Evolutionary conservation across 2,113 vertebrate genomes (phyloP).

Genomic region (Oophaga pumilio): DNA sequence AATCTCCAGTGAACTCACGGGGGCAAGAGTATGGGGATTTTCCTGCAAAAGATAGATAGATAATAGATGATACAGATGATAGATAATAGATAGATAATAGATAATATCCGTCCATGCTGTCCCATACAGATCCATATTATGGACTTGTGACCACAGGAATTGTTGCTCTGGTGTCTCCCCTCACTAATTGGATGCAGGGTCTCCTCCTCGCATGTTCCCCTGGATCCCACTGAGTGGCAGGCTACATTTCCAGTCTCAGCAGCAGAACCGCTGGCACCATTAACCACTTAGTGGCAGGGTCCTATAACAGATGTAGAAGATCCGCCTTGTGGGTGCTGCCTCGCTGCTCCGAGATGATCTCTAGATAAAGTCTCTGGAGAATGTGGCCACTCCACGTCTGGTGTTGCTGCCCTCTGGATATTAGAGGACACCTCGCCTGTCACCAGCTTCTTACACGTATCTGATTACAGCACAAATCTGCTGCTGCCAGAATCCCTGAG

Average conservation of each 20-base stretch:
- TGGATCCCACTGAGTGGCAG: conserved; percentile 30
- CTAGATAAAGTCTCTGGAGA: conserved; percentile 35
- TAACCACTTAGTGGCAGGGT: not conserved
- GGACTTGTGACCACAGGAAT: conserved; percentile 83
- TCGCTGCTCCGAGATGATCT: not conserved
- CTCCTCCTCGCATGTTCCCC: conserved; percentile 2
- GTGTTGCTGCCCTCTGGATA: conserved; percentile 17
- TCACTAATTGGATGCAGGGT: conserved; percentile 83
- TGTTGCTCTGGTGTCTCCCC: conserved; percentile 82
- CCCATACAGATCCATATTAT: conserved; percentile 61
- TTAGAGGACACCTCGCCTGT: conserved; percentile 7
- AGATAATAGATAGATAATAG: conserved; percentile 28
- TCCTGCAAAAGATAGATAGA: not conserved
- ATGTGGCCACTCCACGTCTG: conserved; percentile 32
- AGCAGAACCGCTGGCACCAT: not conserved
- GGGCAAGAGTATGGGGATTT: not conserved
- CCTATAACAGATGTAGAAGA: not conserved
- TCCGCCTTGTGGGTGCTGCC: conserved; percentile 4
- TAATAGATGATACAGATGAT: not conserved
- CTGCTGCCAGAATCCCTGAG: too few species aligned
- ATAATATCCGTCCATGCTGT: not conserved
- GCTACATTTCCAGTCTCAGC: conserved; percentile 23
- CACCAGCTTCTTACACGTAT: conserved; percentile 1
- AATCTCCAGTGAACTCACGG: not conserved
- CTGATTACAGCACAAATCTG: not conserved